Evolutionary conservation across 2,797 vertebrate genomes (phyloP).

Genomic region (Pyrocephalus nanus): DNA sequence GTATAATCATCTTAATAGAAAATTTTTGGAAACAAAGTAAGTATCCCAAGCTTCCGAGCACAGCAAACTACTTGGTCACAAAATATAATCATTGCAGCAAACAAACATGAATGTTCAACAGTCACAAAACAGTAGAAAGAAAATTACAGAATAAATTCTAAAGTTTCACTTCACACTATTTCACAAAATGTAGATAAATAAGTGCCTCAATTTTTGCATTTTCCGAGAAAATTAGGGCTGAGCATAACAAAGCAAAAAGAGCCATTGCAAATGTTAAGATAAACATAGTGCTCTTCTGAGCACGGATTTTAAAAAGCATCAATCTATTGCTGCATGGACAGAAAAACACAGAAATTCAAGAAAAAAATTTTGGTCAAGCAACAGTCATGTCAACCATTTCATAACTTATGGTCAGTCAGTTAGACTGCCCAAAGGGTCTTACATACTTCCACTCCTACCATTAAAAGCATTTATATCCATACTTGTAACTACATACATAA

Average conservation of each 20-base stretch:
- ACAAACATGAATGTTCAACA: background rate
- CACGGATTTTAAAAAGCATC: background rate
- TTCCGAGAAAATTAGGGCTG: background rate
- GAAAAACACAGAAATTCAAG: background rate
- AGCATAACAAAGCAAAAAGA: background rate
- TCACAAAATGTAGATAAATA: background rate
- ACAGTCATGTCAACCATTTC: background rate
- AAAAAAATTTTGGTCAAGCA: background rate
- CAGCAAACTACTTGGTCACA: background rate
- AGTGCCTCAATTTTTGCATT: background rate
- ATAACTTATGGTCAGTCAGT: background rate
- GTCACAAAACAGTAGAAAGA: background rate
- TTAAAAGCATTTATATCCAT: background rate
- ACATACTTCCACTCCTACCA: background rate
- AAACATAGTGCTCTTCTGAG: background rate
- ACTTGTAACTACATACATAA: background rate
- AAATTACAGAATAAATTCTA: background rate
- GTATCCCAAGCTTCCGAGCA: background rate
- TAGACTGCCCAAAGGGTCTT: background rate
- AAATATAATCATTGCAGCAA: background rate
- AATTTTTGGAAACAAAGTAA: conserved; percentile 5
- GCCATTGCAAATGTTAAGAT: background rate
- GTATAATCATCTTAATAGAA: background rate
- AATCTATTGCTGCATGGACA: background rate
- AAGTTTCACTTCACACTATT: background rate